Base-by-base conservation (phyloP, 2,113 vertebrate genomes). In the Alligator mississippiensis region DNA sequence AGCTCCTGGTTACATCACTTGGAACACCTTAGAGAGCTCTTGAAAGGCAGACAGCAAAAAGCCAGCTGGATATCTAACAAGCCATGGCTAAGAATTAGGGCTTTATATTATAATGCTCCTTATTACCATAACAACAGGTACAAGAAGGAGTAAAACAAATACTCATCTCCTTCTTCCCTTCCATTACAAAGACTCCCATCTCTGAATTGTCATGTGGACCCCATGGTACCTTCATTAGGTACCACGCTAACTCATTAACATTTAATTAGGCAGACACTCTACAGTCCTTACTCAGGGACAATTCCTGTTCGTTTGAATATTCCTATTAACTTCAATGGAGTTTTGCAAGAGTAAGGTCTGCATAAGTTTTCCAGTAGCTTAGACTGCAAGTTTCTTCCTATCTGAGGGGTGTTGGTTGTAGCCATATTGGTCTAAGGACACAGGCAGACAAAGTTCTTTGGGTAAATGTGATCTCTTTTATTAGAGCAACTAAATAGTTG, bases 41-140 rank as follows among this genome's bases (percentile, higher is more conserved):
- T 70, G 82, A 2, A 18, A 91, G 70, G 68, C 82, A 94, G 91
- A 87, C 92, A 96, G 90, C 94, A 88, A 93, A 97, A 96, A 94
- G 91, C 93, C 96, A 97, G 30, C 75, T 59, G 75, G 90, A 80
- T 61, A 61, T 77, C 88, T 34, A 14, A 80, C 84, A 87, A 85
- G 82, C 88, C 89, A 87, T 80, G 84, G 93, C 93, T 85, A 74
- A 24, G 0, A 85, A 85, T 89, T 77, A 90, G 59, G 88, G 75
- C 80, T 94, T 95, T 90, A 74, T 30, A 47, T 74, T 47, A 74
- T 47, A 90, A 87, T 80, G 96, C 93, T 90, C 87, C 88, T 74
- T 57, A 15, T 96, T 87, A 94, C 90, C 88, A 90, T 85, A 93
- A 84, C 61, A 61, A 87, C 77, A 66, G 90, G 57, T 30, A 68